These are phyloP conservation scores for Vanessa atalanta DNA, from an alignment of 1,140 invertebrate species.

Conservation along the genomic window DNA sequence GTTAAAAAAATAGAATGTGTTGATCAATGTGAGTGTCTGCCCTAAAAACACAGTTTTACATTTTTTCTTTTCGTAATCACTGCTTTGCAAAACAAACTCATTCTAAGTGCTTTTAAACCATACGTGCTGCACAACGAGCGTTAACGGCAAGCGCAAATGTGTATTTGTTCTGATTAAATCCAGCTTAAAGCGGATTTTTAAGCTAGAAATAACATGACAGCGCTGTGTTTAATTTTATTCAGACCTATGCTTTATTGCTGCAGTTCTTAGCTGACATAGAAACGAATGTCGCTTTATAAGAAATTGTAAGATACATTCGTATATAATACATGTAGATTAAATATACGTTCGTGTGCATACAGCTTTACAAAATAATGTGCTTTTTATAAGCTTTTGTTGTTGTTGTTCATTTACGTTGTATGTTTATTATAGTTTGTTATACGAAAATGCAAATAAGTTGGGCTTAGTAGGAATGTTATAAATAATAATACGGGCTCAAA, in stretches of 20 bases:
- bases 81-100: conserved; percentile 16
- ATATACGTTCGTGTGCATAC: too few relatives aligned
- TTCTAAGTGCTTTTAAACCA: conserved; percentile 15
- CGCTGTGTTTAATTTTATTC: conserved; percentile 1
- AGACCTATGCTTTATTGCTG: not conserved
- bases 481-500: too few relatives aligned
- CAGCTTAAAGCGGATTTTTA: conserved; percentile 15
- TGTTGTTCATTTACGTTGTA: too few relatives aligned
- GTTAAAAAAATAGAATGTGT: conserved; percentile 5
- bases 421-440: too few relatives aligned
- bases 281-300: not conserved
- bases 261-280: too few relatives aligned
- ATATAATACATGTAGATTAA: too few relatives aligned
- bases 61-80: conserved; percentile 16
- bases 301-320: not conserved
- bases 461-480: too few relatives aligned
- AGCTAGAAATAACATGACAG: conserved; percentile 7
- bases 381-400: too few relatives aligned
- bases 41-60: conserved; percentile 17
- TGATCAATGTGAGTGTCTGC: conserved; percentile 13
- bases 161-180: conserved; percentile 16
- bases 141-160: conserved; percentile 9
- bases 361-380: too few relatives aligned
- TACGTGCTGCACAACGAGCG: conserved; percentile 5
- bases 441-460: too few relatives aligned